A percentile compares a stretch with the other conserved stretches of the same genome.
phyloP scores from a whole-genome alignment of 1,140 invertebrate genomes.

The Lepidurus couesii region DNA sequence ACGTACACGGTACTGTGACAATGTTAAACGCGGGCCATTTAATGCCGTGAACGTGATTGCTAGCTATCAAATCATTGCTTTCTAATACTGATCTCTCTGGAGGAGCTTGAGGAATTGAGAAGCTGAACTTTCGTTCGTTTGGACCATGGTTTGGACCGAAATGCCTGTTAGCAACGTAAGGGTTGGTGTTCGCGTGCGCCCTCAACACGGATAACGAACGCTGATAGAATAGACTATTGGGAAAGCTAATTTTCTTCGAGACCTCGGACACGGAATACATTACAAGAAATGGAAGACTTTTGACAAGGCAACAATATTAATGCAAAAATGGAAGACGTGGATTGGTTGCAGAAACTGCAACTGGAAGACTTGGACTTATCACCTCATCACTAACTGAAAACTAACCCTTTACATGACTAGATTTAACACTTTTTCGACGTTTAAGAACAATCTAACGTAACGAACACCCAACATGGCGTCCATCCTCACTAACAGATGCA shows the following conservation, averaged over 20 bases:
- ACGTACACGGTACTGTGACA: not conserved
- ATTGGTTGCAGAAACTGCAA: not conserved
- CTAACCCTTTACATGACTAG: not conserved
- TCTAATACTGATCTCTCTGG: not conserved
- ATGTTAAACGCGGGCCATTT: not conserved
- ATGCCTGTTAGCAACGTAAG: constrained; percentile 39
- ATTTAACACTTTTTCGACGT: not conserved
- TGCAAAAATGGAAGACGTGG: not conserved
- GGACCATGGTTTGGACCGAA: not conserved
- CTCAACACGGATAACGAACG: constrained; percentile 59
- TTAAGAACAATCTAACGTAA: not conserved
- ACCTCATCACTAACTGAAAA: not conserved
- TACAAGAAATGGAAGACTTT: not conserved
- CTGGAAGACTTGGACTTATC: not conserved
- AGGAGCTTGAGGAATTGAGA: not conserved
- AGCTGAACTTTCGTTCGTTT: not conserved
- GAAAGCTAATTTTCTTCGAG: not conserved
- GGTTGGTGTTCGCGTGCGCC: constrained; percentile 64
- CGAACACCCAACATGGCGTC: not conserved
- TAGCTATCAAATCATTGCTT: not conserved
- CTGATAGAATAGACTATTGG: not conserved
- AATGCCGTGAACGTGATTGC: not conserved
- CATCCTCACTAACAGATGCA: not conserved
- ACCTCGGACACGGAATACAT: not conserved
- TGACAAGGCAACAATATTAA: not conserved